These are phyloP conservation scores for Cyprinus carpio DNA, from an alignment of 2,113 vertebrate species.

Conservation along the genomic window DNA sequence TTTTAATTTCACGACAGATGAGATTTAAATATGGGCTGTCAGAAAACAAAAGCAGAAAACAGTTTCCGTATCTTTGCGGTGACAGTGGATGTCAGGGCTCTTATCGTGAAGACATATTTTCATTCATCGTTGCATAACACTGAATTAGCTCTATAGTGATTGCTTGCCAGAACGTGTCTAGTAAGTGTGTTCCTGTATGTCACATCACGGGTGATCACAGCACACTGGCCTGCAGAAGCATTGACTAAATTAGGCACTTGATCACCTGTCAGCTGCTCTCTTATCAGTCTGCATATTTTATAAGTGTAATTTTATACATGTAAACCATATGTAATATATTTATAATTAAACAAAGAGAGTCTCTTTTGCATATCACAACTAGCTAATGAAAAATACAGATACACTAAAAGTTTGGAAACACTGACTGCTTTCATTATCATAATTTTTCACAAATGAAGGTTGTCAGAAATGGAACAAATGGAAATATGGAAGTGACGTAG, in stretches of 20 bases:
- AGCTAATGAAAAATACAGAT: no score
- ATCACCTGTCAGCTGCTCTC: not conserved
- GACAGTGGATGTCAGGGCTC: constrained; percentile 30
- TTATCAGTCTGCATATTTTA: constrained; percentile 8
- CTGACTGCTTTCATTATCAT: not conserved
- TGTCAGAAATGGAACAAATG: not conserved
- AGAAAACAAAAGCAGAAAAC: constrained; percentile 26
- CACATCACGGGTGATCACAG: constrained; percentile 11
- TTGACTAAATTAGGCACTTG: constrained; percentile 3
- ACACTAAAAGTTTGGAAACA: not conserved
- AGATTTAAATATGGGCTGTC: constrained; percentile 66
- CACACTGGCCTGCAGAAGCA: constrained; percentile 13
- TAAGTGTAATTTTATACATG: no score
- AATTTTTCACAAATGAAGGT: not conserved
- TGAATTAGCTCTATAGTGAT: constrained; percentile 45
- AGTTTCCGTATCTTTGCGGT: constrained; percentile 1
- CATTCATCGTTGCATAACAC: constrained; percentile 41
- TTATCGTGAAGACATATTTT: constrained; percentile 26
- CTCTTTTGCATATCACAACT: no score
- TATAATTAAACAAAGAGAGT: no score
- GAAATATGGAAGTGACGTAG: not conserved
- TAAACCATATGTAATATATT: no score
- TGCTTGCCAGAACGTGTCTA: constrained; percentile 22
- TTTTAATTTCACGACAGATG: constrained; percentile 56
- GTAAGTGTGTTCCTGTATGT: no score